These are phyloP conservation scores for Pterostichus madidus DNA, from an alignment of 2,888 invertebrate genomes.

Conservation along the genomic window DNA sequence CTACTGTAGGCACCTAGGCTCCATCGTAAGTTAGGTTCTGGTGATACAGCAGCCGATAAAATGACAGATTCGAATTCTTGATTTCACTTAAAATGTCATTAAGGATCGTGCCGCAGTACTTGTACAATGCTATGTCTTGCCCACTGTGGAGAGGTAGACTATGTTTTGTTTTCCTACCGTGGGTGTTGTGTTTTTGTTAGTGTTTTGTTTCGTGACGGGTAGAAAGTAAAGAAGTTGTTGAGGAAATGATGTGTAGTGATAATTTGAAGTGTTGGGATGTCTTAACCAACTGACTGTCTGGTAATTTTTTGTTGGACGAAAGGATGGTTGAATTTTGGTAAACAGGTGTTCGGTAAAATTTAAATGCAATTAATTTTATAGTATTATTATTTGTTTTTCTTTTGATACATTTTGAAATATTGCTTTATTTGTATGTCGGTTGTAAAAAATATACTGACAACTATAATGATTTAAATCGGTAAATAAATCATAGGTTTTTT, in stretches of 20 bases:
- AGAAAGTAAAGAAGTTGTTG: not conserved
- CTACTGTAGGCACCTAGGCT: conserved; percentile 47
- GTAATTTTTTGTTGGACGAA: too few relatives aligned
- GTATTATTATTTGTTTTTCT: not conserved
- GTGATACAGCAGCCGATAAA: conserved; percentile 63
- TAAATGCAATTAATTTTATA: not conserved
- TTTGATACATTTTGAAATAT: not conserved
- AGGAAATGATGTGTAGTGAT: not conserved
- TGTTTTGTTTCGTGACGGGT: not conserved
- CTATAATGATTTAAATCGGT: too few relatives aligned
- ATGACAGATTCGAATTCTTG: conserved; percentile 74
- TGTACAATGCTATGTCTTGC: conserved; percentile 14
- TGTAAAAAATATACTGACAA: too few relatives aligned
- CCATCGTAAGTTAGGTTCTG: conserved; percentile 33
- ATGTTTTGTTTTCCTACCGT: conserved; percentile 36
- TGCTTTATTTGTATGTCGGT: not conserved
- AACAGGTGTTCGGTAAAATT: not conserved
- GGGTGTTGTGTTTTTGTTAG: conserved; percentile 9
- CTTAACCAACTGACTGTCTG: not conserved
- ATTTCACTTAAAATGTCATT: conserved; percentile 75
- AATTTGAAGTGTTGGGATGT: conserved; percentile 10
- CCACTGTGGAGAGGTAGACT: not conserved
- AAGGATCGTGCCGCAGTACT: conserved; percentile 68
- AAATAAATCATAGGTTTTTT: too few relatives aligned
- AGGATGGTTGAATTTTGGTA: too few relatives aligned